Evolutionary conservation across 2,797 vertebrate species (phyloP), one percentile per base, ranked within the genome.

Genomic region (Acipenser oxyrinchus): DNA sequence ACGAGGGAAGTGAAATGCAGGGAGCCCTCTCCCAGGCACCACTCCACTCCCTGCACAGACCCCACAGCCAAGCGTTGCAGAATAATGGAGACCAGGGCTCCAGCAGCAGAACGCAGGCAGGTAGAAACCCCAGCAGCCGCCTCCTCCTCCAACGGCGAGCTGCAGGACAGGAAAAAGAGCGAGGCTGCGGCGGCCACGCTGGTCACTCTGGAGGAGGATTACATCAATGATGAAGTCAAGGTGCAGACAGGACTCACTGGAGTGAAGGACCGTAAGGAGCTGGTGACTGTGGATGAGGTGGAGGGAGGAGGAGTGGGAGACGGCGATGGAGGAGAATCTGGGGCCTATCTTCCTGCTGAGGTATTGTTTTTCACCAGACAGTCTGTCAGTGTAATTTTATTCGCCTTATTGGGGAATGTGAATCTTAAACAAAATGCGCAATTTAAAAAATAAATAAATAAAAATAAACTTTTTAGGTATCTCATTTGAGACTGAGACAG

Each of bases 211-310:
- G 89, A 91, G 11, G 72, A 87, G 12, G 73, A 71, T 59, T 69
- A 81, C 62, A 82, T 77, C 66, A 55, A 50, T 0, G 72, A 62
- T 15, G 77, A 73, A 15, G 73, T 66, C 1, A n/a, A 69, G 1
- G n/a, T 12, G 58, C 69, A 48, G 57, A 76, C 51, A 48, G 67
- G 57, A 51, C 57, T 55, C n/a, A 8, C 51, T 37, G 5, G 65
- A 0, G 68, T 70, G 0, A 72, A 81, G n/a, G 81, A 91, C 18
- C 76, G 84, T 0, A 89, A 85, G 68, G 67, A 83, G 1, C 77
- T 95, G 51, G 74, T 95, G 48, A 94, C 93, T 5, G 85, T 95
- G 69, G 94, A 96, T 63, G 92, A 97, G 80, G 86, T 94, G 11
- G 70, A 82, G 18, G 90, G 87, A 48, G 88, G 93, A 65, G 75